Conservation (phyloP, 1,140 invertebrate species). For the Acromyrmex heyeri region DNA sequence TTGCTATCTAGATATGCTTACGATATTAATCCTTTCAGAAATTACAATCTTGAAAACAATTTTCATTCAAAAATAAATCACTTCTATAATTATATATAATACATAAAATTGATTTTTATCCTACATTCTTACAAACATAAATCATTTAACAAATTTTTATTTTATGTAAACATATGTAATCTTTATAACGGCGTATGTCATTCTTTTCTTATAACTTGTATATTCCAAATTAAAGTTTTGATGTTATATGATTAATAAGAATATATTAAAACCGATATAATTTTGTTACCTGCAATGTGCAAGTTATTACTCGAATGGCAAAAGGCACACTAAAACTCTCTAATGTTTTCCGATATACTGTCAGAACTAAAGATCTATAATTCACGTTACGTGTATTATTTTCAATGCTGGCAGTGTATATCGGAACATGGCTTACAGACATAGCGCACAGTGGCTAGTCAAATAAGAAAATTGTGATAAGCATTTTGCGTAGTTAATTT, state of each 20-base stretch:
- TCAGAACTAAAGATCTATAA: too few relatives aligned
- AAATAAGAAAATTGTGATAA: not conserved
- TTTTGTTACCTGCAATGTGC: not conserved
- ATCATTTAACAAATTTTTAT: not conserved
- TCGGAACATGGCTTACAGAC: too few relatives aligned
- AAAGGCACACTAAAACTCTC: not conserved
- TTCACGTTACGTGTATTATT: too few relatives aligned
- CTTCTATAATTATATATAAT: not conserved
- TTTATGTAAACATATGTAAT: too few relatives aligned
- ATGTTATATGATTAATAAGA: not conserved
- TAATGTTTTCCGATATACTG: not conserved
- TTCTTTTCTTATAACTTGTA: not conserved
- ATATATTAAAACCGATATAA: not conserved
- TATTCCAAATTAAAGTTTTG: not conserved
- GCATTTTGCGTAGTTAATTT: not conserved
- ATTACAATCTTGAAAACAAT: not conserved
- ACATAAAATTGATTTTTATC: not conserved
- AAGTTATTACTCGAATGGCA: not conserved
- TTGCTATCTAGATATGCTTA: not conserved
- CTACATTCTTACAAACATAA: not conserved
- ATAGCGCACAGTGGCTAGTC: not conserved
- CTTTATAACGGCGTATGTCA: not conserved
- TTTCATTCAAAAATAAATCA: not conserved
- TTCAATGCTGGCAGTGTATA: too few relatives aligned
- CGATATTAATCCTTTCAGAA: not conserved